Conservation (phyloP, 2,797 vertebrate species). For the Gymnothorax reevesii region DNA sequence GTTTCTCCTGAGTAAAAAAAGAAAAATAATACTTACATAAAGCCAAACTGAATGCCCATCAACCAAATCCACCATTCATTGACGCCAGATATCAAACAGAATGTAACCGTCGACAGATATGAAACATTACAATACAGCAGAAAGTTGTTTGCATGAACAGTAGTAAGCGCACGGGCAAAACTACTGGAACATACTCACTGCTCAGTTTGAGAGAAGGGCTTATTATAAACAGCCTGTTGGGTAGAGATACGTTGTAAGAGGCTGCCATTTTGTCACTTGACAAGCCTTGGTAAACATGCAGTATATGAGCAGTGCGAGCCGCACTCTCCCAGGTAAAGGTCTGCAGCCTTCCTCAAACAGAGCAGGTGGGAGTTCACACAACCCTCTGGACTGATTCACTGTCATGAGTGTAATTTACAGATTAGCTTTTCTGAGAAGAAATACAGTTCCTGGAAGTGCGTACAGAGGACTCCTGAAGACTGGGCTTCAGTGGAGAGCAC, state of each 20-base stretch:
- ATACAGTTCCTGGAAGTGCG: slow-evolving; percentile 54
- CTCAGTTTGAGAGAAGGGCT: neutral
- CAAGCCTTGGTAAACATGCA: neutral
- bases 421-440: slow-evolving; percentile 20
- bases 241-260: neutral
- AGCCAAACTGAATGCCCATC: neutral
- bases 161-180: neutral
- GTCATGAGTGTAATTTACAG: slow-evolving; percentile 22
- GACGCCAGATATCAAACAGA: slow-evolving; percentile 15
- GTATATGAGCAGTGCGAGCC: neutral
- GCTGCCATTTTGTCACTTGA: neutral
- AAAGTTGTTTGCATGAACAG: neutral
- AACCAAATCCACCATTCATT: neutral
- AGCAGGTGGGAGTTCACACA: neutral
- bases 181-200: neutral
- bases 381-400: neutral
- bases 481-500: slow-evolving; percentile 41
- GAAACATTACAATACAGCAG: slow-evolving; percentile 15
- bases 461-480: slow-evolving; percentile 31
- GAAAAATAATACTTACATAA: neutral
- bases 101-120: slow-evolving; percentile 13
- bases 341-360: slow-evolving; percentile 1
- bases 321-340: neutral
- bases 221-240: neutral
- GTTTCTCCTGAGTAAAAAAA: slow-evolving; percentile 15